Evolutionary conservation across 2,888 invertebrate genomes (phyloP).

Genomic region (Stegophylla sp.): DNA sequence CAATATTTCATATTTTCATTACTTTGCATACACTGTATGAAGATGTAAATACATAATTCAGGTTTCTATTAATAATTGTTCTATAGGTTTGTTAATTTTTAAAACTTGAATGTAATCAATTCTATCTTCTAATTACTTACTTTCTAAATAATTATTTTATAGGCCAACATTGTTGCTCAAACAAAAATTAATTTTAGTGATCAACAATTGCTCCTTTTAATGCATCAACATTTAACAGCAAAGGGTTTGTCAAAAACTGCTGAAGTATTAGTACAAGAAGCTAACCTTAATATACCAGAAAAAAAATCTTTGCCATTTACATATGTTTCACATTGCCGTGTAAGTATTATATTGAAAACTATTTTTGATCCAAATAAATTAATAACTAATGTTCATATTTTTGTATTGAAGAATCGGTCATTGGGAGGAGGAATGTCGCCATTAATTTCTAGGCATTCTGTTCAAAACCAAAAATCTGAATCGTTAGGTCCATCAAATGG

Average conservation of each 20-base stretch:
- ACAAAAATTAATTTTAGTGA: constrained; percentile 95
- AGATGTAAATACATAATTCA: no score
- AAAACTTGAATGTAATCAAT: no score
- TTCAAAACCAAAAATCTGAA: constrained; percentile 56
- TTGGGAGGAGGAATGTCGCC: constrained; percentile 43
- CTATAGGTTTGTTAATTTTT: no score
- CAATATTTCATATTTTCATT: no score
- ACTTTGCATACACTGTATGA: no score
- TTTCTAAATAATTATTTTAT: constrained; percentile 61
- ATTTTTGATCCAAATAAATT: not conserved
- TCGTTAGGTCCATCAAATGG: constrained; percentile 60
- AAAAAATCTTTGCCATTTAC: constrained; percentile 65
- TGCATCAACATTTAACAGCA: constrained; percentile 83
- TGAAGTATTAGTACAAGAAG: constrained; percentile 77
- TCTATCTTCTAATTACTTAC: no score
- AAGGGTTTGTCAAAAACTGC: constrained; percentile 81
- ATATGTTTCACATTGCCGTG: constrained; percentile 63
- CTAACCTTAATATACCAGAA: constrained; percentile 67
- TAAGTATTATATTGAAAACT: not conserved
- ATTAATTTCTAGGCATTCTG: constrained; percentile 35
- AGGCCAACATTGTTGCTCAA: constrained; percentile 94
- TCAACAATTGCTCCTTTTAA: constrained; percentile 87
- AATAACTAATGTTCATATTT: not conserved
- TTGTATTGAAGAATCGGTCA: constrained; percentile 53
- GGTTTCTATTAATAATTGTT: no score